Percentiles rank a stretch among this genome's conserved stretches.
phyloP scores from a whole-genome alignment of 53 echinoderm and acorn worm genomes.

The Stichopus horrens region DNA sequence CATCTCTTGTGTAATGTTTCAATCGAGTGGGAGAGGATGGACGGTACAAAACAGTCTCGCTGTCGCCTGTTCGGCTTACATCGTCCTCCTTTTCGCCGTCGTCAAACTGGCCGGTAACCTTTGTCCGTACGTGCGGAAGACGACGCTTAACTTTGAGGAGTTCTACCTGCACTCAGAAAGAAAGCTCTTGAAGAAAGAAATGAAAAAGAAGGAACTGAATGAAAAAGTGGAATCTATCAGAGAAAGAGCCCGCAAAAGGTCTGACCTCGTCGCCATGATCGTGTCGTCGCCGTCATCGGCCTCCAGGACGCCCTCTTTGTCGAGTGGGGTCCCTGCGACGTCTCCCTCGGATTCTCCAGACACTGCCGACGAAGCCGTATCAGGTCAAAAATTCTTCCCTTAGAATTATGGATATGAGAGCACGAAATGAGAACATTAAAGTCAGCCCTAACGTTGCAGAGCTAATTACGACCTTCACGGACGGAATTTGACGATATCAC shows the following conservation, averaged over 20 bases:
- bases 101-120: neutral
- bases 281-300: neutral
- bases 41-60: neutral
- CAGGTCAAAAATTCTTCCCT: neutral
- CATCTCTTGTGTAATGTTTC: neutral
- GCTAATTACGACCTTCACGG: no score
- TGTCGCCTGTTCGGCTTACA: neutral
- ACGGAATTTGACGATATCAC: no score
- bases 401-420: neutral
- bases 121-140: neutral
- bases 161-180: neutral
- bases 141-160: neutral
- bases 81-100: neutral
- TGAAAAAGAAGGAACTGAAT: neutral
- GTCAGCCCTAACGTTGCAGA: no score
- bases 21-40: neutral
- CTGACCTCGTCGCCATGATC: neutral
- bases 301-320: neutral
- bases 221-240: constrained; percentile 2
- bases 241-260: constrained; percentile 1
- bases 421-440: no score
- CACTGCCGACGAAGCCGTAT: neutral
- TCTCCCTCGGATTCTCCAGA: neutral
- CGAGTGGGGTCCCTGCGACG: neutral
- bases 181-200: neutral